A percentile compares a stretch with the other conserved stretches of the same genome.
Evolutionary conservation across 2,888 invertebrate genomes (phyloP).

Genomic region (Auanema sp.): DNA sequence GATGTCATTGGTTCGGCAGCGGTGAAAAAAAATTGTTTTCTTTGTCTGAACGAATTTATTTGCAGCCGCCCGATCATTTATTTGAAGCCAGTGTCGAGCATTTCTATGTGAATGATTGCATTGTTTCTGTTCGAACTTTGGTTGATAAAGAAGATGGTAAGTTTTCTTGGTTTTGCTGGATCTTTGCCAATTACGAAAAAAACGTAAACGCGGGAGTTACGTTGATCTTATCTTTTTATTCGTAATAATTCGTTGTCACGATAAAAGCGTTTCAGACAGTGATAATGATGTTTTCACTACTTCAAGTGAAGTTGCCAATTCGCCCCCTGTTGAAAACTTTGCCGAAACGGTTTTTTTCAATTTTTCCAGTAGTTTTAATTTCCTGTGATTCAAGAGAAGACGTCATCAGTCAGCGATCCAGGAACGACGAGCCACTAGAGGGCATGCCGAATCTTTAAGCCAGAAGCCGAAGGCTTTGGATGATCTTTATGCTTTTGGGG

Average conservation of each 20-base stretch:
- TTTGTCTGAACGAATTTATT: background rate
- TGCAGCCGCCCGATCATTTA: constrained; percentile 4
- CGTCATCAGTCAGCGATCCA: constrained; percentile 25
- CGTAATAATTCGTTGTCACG: background rate
- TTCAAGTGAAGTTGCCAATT: constrained; percentile 1
- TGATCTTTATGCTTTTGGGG: constrained; percentile 16
- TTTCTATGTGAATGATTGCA: constrained; percentile 23
- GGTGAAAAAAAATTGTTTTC: background rate
- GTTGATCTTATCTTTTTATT: background rate
- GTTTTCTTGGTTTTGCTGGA: no score
- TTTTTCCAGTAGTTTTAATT: no score
- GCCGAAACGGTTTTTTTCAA: no score
- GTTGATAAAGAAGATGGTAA: constrained; percentile 18
- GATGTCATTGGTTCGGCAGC: background rate
- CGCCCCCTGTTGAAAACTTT: no score
- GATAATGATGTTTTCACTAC: constrained; percentile 19
- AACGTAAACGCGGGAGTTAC: background rate
- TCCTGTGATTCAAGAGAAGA: no score
- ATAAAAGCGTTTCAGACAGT: constrained; percentile 7
- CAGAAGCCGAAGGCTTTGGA: constrained; percentile 19
- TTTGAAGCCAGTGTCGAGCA: constrained; percentile 21
- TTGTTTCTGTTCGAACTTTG: constrained; percentile 20
- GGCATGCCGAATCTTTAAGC: background rate
- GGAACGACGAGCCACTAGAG: constrained; percentile 4
- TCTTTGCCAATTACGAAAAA: background rate